Conservation (phyloP, 2,113 vertebrate species). For the Scomber scombrus region DNA sequence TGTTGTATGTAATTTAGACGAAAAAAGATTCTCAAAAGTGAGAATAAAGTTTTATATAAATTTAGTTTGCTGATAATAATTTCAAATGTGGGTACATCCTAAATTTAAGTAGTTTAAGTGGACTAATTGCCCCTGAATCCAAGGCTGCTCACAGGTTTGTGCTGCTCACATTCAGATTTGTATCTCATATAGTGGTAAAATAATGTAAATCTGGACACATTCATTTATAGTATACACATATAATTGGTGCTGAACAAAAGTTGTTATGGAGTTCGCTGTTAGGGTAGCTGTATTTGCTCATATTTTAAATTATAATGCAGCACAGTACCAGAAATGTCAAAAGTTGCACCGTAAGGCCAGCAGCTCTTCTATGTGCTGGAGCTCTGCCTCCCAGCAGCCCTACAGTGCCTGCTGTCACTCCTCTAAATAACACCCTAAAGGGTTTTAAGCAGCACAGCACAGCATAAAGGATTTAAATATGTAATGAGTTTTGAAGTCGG, state of each 20-base stretch:
- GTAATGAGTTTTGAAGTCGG: conserved; percentile 41
- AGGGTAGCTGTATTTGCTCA: background rate
- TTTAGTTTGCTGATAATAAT: background rate
- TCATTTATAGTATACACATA: background rate
- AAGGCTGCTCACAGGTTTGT: conserved; percentile 16
- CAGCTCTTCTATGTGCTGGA: conserved; percentile 40
- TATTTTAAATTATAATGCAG: conserved; percentile 61
- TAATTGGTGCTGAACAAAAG: conserved; percentile 22
- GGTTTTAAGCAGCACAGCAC: conserved; percentile 20
- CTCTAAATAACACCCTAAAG: conserved; percentile 41
- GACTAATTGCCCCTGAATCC: background rate
- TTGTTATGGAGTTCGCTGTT: conserved; percentile 22
- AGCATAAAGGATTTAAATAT: conserved; percentile 56
- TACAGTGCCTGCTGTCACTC: conserved; percentile 45
- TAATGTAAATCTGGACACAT: conserved; percentile 22
- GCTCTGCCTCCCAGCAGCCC: conserved; percentile 46
- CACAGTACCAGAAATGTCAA: conserved; percentile 60
- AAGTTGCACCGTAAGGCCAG: conserved; percentile 57
- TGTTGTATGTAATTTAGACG: too few species aligned
- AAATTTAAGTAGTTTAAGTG: background rate
- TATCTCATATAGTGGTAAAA: conserved; percentile 13
- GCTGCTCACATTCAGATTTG: conserved; percentile 37
- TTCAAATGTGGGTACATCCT: background rate
- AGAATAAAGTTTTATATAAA: background rate
- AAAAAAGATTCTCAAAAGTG: too few species aligned